Base-by-base conservation (phyloP, 1,140 invertebrate genomes). In the Achroia grisella region DNA sequence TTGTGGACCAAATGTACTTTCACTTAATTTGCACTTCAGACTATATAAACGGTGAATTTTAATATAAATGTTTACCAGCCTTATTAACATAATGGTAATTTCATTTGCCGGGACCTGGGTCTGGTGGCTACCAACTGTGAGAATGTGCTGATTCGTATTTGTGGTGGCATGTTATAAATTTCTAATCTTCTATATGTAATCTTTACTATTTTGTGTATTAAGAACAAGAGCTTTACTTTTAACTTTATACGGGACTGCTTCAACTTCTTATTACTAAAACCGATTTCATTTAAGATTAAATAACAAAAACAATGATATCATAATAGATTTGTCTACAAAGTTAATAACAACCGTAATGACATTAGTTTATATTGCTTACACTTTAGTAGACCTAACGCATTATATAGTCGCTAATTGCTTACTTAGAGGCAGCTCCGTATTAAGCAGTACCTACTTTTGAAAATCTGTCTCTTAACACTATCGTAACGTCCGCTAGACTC, bases 41-140 rank as follows among this genome's bases (percentile, higher is more conserved):
- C 28, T 43, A 39, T 40, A 30, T 17, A 34, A 39, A 39, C 29
- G 17, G 17, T 48, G 39, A 39, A 32, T 35, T 48, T 17, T 37
- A 13, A 17, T 37, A 17, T 37, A 17, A 5, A 15, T 23, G 17
- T 3, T 3, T 23, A 23, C 17, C 17, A 23, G 17, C 17, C 17
- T 34, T 39, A 40, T 27, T 41, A 40, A 33, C 10, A 27, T 6
- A 23, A 23, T 43, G 15, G 39, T 46, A 40, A 45, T 43, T 44
- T 65, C 43, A 49, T 62, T 62, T 59, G 62, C 56, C 56, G 52
- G 32, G 41, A 47, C 39, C 28, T 36, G 39, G 60, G 52, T 17
- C 60, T 61, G 55, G 61, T 67, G 57, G 64, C 55, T 53, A 54
- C 60, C 43, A 58, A 52, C 48, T 63, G 47, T 58, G 64, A 52